Base-by-base conservation (phyloP, 2,113 vertebrate genomes). In the Petromus typicus region DNA sequence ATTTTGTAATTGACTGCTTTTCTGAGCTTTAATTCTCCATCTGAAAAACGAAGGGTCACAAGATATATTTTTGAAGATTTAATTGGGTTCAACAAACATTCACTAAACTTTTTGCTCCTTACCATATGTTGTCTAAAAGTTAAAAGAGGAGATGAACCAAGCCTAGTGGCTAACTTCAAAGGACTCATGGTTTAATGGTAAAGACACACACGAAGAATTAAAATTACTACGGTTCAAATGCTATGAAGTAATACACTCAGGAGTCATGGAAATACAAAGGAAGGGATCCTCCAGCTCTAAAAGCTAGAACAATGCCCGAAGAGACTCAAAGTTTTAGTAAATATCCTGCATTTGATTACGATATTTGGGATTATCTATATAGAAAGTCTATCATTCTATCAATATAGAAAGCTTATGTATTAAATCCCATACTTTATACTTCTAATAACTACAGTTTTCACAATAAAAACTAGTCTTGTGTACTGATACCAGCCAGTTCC, bases 81-180 rank as follows among this genome's bases (percentile, higher is more conserved):
- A 92, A 83, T 93, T 89, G 89, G 76, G 25, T 76, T 96, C 54
- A 81, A 32, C 84, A 92, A 93, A 95, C 89, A 96, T 88, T 56
- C 83, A 30, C 37, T 56, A 22, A 96, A 95, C 76, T 90, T 96
- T 37, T 83, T 89, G 30, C 34, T 80, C 69, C 51, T 30, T 80
- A 80, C 83, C 87, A 89, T 4, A 5, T 64, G 75, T 67, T n/a
- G 45, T 37, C 79, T 93, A 71, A 67, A 92, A 84, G 59, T 85
- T 86, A 63, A 90, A 87, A 86, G 76, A 90, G 69, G 20, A 64
- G 27, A 83, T 86, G 89, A 95, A 95, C 25, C 66, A 91, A 83
- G 64, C 7, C 3, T 57, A 81, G 75, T 94, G 16, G 12, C 84
- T 96, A 59, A 91, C 89, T 96, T 97, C 94, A 96, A 96, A 96